phyloP scores from a whole-genome alignment of 2,797 vertebrate genomes.

The Corythornis leucogaster region DNA sequence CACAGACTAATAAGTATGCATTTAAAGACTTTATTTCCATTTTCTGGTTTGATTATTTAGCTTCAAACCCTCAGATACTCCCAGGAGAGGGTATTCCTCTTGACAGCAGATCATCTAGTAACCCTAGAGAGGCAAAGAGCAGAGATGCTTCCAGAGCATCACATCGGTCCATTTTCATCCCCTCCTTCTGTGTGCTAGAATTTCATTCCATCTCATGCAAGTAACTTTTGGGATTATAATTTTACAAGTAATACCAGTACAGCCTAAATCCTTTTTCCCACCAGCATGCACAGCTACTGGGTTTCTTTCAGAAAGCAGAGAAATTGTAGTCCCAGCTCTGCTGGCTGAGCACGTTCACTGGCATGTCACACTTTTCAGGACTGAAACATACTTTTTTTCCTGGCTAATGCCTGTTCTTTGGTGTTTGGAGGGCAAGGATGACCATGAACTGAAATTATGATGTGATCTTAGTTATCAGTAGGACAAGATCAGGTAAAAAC shows the following conservation, averaged over 20 bases:
- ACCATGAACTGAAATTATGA: background rate
- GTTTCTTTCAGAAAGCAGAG: conserved; percentile 9
- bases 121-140: background rate
- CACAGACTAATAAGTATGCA: background rate
- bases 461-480: background rate
- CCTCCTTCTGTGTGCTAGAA: background rate
- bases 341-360: background rate
- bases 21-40: background rate
- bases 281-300: background rate
- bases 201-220: background rate
- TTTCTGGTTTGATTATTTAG: background rate
- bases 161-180: background rate
- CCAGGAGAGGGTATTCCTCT: fast-evolving
- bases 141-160: background rate
- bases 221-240: background rate
- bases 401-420: background rate
- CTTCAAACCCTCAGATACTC: background rate
- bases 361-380: background rate
- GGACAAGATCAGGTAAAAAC: background rate
- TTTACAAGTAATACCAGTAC: background rate
- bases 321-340: background rate
- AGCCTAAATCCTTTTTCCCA: background rate
- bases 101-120: background rate
- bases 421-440: background rate
- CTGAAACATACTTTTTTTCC: background rate